These are phyloP conservation scores for Coptodon rendalli DNA, from an alignment of 2,113 vertebrate genomes.

Conservation along the genomic window DNA sequence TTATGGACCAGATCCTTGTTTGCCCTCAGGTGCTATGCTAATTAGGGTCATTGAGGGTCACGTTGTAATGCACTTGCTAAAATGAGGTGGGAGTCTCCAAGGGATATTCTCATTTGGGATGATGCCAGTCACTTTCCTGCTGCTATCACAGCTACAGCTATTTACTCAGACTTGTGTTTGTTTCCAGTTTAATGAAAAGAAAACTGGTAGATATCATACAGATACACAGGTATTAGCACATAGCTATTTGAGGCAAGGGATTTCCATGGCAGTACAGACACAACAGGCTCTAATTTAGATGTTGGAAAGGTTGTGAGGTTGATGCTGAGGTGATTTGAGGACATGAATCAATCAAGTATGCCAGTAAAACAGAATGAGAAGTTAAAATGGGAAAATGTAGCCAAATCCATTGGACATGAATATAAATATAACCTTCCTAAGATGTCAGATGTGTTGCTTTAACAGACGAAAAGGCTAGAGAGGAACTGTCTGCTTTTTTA, in stretches of 20 bases:
- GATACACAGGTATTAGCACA: slow-evolving; percentile 1
- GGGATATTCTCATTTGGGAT: slow-evolving; percentile 24
- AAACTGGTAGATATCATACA: neutral
- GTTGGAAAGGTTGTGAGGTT: neutral
- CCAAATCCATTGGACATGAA: neutral
- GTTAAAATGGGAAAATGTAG: neutral
- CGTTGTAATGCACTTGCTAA: slow-evolving; percentile 33
- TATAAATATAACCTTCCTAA: neutral
- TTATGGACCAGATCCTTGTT: slow-evolving; percentile 17
- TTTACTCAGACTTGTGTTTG: neutral
- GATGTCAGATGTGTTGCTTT: neutral
- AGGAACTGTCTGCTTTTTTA: neutral
- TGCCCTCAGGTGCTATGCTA: slow-evolving; percentile 59
- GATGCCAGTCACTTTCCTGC: neutral
- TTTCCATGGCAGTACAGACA: neutral
- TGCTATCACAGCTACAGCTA: neutral
- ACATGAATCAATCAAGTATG: neutral
- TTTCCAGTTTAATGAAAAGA: neutral
- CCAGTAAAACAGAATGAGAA: neutral
- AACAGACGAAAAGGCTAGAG: neutral
- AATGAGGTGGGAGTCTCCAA: slow-evolving; percentile 41
- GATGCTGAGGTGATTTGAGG: neutral
- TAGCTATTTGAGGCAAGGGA: slow-evolving; percentile 19
- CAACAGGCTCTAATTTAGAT: neutral
- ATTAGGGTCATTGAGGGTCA: slow-evolving; percentile 58